Evolutionary conservation across 2,888 invertebrate species (phyloP).

Genomic region (Phorcus lineatus): DNA sequence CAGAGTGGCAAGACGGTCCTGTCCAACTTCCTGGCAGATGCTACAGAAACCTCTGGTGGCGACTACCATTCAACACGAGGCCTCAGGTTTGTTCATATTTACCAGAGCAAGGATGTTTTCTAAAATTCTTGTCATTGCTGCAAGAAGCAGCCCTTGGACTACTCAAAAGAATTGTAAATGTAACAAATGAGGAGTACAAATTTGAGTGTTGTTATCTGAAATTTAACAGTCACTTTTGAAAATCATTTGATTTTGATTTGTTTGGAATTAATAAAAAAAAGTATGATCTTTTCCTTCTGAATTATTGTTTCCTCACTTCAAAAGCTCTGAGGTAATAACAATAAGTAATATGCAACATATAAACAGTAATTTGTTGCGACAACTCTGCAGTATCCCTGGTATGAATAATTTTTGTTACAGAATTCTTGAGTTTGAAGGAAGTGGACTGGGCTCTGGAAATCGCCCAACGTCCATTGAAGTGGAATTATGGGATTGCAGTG

Average conservation of each 20-base stretch:
- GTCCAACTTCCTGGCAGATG: conserved; percentile 84
- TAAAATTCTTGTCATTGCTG: neutral
- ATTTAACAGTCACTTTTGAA: too few relatives aligned
- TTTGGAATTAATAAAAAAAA: too few relatives aligned
- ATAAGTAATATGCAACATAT: too few relatives aligned
- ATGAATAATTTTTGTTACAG: conserved; percentile 72
- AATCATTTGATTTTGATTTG: too few relatives aligned
- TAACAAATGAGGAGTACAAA: neutral
- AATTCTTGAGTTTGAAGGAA: conserved; percentile 86
- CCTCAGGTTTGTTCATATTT: conserved; percentile 74
- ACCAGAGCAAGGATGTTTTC: neutral
- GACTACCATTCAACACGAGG: conserved; percentile 84
- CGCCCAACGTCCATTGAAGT: conserved; percentile 80
- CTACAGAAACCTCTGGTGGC: conserved; percentile 79
- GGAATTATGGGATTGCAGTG: conserved; percentile 88
- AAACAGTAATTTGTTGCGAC: too few relatives aligned
- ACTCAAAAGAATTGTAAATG: too few relatives aligned
- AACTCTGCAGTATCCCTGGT: too few relatives aligned
- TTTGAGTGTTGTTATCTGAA: neutral
- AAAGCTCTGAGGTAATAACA: too few relatives aligned
- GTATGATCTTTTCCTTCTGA: too few relatives aligned
- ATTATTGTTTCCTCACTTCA: too few relatives aligned
- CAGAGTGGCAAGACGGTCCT: conserved; percentile 85
- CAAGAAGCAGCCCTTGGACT: too few relatives aligned
- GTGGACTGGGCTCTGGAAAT: conserved; percentile 79